Percentiles rank a stretch among this genome's conserved stretches.
Conservation (phyloP, 2,888 invertebrate genomes). For the Conops quadrifasciatus region DNA sequence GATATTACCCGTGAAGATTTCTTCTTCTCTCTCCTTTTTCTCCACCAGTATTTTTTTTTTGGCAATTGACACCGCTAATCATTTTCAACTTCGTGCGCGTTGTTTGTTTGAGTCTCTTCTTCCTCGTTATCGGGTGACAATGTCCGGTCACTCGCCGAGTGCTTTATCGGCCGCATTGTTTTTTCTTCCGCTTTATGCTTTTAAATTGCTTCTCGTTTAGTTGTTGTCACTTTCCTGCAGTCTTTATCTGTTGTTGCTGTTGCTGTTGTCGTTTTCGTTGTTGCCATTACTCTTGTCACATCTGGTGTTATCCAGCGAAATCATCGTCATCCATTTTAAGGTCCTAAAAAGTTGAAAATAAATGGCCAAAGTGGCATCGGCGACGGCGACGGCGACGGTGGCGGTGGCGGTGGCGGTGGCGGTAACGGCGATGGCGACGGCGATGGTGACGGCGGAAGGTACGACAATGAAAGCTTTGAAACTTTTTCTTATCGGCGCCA, state of each 20-base stretch:
- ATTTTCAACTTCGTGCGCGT: neutral
- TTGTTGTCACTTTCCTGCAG: slow-evolving; percentile 10
- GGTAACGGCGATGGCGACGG: neutral
- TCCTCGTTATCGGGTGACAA: neutral
- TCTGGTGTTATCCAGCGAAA: too few relatives aligned
- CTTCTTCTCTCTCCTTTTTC: too few relatives aligned
- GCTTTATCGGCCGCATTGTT: neutral
- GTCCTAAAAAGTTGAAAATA: neutral
- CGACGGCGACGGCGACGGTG: neutral
- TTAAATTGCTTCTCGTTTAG: neutral
- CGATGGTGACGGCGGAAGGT: neutral
- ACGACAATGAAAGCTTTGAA: slow-evolving; percentile 11
- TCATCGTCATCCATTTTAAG: slow-evolving; percentile 2
- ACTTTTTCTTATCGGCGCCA: slow-evolving; percentile 31
- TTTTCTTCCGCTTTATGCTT: neutral
- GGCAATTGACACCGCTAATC: neutral
- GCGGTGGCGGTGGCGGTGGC: neutral
- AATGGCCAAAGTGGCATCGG: neutral
- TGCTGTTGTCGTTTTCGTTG: neutral
- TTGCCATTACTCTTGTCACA: neutral
- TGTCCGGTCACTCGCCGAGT: neutral
- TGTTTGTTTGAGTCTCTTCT: neutral
- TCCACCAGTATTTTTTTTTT: too few relatives aligned
- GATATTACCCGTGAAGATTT: too few relatives aligned
- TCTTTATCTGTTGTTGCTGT: slow-evolving; percentile 6